phyloP scores from a whole-genome alignment of 64 coral and sea anemone genomes.

The Actinia tenebrosa region DNA sequence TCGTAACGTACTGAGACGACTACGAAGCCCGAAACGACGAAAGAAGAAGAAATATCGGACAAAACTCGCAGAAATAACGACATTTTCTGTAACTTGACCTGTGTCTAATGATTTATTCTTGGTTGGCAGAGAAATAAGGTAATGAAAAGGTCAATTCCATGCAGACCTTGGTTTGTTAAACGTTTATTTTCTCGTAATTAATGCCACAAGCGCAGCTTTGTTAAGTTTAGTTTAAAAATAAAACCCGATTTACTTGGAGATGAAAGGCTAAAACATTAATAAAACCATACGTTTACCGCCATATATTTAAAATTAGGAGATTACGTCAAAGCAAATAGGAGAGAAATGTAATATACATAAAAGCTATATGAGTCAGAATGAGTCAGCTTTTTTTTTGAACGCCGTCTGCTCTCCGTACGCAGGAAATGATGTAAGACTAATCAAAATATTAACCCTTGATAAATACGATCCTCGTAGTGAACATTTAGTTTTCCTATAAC shows the following conservation, averaged over 20 bases:
- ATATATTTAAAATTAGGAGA: background rate
- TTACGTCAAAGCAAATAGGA: background rate
- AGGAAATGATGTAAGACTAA: background rate
- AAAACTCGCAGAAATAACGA: background rate
- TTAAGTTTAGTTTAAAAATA: too few relatives aligned
- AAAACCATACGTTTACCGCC: background rate
- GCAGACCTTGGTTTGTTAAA: background rate
- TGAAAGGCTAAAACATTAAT: background rate
- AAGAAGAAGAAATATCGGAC: too few relatives aligned
- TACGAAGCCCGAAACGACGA: background rate
- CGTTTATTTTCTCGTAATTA: background rate
- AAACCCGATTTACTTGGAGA: background rate
- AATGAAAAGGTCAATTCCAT: background rate
- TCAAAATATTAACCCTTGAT: too few relatives aligned
- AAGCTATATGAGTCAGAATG: background rate
- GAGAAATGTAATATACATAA: background rate
- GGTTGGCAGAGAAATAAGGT: background rate
- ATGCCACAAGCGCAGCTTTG: background rate
- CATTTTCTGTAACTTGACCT: background rate
- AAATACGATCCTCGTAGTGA: background rate
- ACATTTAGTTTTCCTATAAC: background rate
- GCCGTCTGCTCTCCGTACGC: background rate
- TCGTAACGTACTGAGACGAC: background rate
- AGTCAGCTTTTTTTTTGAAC: background rate
- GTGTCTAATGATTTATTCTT: background rate